Evolutionary conservation across 1,140 invertebrate genomes (phyloP), one percentile per base, ranked within the genome.

Genomic region (Philopotamus ludificatus): DNA sequence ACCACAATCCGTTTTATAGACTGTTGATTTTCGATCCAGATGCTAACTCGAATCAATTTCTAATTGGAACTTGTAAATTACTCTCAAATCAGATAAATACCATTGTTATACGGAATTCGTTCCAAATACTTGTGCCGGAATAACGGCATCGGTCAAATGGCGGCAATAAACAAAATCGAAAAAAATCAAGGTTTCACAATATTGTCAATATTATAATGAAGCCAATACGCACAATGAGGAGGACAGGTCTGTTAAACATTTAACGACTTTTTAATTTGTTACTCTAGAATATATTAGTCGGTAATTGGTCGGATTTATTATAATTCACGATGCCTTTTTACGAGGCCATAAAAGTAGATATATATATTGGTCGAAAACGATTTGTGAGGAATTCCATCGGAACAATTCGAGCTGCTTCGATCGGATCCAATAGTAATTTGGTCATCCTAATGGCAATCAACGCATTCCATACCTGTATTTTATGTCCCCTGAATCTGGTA

Each of bases 291-390:
- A 57, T 57, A 42, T 57, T 20, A 25, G 20, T 41, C 12, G 18
- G 20, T 34, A 60, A 60, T 60, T 60, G 25, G 57, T 44, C 23
- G 57, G 47, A 57, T 42, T 60, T 60, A 42, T 42, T 60, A 47
- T 41, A 60, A 60, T 60, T 60, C 42, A 47, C 42, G 57, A 47
- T 26, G 57, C 42, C 57, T 60, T 47, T 60, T 60, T 60, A 60
- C 47, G 42, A 42, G 15, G 9, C 57, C 44, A 60, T 60, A 60
- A 60, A 60, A 49, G n/a, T 22, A 28, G 54, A 57, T 57, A 57
- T 57, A n/a, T n/a, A 57, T 57, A 39, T 42, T 28, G 54, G 34
- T 57, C 54, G 54, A 16, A 41, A 57, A 21, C 10, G n/a, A 42
- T 42, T 16, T 42, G 57, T 18, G 4, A 18, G 42, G 57, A 60